Evolutionary conservation across 2,113 vertebrate species (phyloP).

Genomic region (Colistium nudipinnis): DNA sequence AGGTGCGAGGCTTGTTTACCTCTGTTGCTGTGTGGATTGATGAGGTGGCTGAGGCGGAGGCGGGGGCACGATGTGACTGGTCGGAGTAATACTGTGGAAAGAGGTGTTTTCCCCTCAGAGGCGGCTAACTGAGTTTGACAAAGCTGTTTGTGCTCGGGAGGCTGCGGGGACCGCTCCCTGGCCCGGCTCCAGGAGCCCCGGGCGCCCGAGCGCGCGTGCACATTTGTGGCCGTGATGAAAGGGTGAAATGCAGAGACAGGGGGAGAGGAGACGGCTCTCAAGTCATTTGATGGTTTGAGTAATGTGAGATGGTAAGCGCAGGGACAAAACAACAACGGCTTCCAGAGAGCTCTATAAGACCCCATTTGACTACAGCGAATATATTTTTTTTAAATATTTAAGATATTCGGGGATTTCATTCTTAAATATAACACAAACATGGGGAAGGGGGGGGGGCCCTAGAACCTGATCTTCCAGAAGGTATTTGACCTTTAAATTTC

Average conservation of each 20-base stretch:
- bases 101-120: constrained; percentile 66
- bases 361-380: background rate
- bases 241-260: constrained; percentile 33
- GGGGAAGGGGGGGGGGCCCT: no score
- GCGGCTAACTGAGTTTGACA: constrained; percentile 79
- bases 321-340: background rate
- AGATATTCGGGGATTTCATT: background rate
- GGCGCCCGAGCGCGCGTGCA: constrained; percentile 55
- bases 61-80: constrained; percentile 73
- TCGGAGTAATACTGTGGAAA: constrained; percentile 71
- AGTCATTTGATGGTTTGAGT: constrained; percentile 29
- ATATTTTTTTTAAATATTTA: constrained; percentile 1
- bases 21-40: constrained; percentile 78
- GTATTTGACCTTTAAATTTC: constrained; percentile 1
- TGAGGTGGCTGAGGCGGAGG: constrained; percentile 65
- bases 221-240: constrained; percentile 57
- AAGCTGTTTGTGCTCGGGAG: constrained; percentile 74
- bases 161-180: constrained; percentile 63
- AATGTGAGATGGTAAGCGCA: constrained; percentile 16
- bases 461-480: background rate
- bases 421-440: background rate
- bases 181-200: constrained; percentile 58
- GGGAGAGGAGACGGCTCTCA: constrained; percentile 24
- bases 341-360: constrained; percentile 4
- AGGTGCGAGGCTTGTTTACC: constrained; percentile 77